A percentile compares a stretch with the other conserved stretches of the same genome.
Conservation (phyloP, 2,113 vertebrate species). For the Entomyzon cyanotis region DNA sequence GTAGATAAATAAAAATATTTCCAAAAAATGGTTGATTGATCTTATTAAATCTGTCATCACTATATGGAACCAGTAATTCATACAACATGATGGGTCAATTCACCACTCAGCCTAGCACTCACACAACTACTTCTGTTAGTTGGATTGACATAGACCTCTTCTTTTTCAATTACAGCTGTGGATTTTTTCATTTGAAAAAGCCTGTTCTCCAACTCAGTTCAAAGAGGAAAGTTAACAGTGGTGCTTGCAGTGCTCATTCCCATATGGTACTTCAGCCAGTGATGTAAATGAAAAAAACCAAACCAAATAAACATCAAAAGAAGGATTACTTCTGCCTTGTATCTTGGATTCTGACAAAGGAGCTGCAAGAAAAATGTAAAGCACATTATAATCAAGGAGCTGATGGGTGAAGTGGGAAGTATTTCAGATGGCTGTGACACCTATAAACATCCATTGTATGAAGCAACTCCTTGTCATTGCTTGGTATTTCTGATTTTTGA, state of each 20-base stretch:
- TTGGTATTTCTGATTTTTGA: constrained; percentile 55
- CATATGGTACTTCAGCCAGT: not conserved
- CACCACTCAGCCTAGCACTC: not conserved
- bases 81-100: not conserved
- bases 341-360: not conserved
- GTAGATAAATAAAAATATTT: not conserved
- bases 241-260: not conserved
- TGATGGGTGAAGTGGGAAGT: not conserved
- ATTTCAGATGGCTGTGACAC: not conserved
- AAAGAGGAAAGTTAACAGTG: not conserved
- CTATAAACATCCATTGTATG: constrained; percentile 44
- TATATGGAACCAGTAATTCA: not conserved
- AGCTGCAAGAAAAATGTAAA: not conserved
- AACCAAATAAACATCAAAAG: not conserved
- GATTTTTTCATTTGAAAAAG: not conserved
- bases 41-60: not conserved
- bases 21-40: not conserved
- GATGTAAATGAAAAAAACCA: not conserved
- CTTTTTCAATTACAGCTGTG: not conserved
- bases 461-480: constrained; percentile 34
- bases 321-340: not conserved
- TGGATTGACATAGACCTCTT: accelerated
- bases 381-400: not conserved
- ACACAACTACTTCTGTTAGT: not conserved
- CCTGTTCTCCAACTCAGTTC: not conserved